These are phyloP conservation scores for Virgularia gustaviana DNA, from an alignment of 92 coral and sea anemone species.

Conservation along the genomic window DNA sequence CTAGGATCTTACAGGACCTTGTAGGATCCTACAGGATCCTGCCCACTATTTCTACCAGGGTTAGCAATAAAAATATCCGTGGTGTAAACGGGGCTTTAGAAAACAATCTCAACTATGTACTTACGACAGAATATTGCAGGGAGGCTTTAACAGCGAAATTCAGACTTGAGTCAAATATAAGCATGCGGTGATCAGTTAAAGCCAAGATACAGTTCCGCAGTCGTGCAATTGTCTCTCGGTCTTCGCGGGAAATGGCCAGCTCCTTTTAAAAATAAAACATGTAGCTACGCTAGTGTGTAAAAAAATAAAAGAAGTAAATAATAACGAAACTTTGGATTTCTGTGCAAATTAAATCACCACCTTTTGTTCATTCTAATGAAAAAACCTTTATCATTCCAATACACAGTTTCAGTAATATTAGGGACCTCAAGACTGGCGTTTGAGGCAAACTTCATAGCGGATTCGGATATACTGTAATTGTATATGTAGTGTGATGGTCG, in stretches of 20 bases:
- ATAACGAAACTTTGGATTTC: too few species aligned
- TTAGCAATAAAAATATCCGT: neutral
- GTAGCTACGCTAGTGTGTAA: too few species aligned
- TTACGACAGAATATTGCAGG: slow-evolving; percentile 65
- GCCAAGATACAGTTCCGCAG: slow-evolving; percentile 83
- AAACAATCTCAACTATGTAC: too few species aligned
- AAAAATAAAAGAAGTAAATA: neutral
- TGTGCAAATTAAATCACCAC: too few species aligned
- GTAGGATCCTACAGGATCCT: too few species aligned
- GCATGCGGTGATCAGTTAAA: slow-evolving; percentile 73
- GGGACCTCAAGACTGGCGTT: too few species aligned
- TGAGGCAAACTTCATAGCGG: neutral
- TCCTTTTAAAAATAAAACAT: too few species aligned
- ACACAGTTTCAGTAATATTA: too few species aligned
- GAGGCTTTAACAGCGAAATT: slow-evolving; percentile 83
- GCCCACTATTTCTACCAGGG: too few species aligned
- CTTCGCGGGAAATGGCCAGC: slow-evolving; percentile 57
- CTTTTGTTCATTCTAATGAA: too few species aligned
- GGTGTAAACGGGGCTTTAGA: neutral
- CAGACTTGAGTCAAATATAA: slow-evolving; percentile 75
- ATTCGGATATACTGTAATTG: neutral
- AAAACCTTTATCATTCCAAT: too few species aligned
- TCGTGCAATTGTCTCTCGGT: slow-evolving; percentile 82
- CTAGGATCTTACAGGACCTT: too few species aligned
- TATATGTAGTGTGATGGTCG: neutral